Evolutionary conservation across 2,113 vertebrate genomes (phyloP), one percentile per base, ranked within the genome.

Genomic region (Amazona guildingii): DNA sequence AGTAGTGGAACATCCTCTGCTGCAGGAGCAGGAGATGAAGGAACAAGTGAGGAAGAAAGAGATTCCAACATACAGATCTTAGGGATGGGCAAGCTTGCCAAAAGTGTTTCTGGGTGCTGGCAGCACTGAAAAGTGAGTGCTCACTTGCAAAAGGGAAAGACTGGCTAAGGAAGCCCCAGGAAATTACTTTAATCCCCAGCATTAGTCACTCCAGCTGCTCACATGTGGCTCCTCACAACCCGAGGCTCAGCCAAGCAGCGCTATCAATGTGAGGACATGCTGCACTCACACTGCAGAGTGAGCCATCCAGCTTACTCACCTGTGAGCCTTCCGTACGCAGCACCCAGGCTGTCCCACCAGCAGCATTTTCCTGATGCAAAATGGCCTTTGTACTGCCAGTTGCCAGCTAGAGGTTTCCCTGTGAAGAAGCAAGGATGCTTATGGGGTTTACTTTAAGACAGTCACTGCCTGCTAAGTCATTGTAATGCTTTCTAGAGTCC

Each of bases 251-350:
- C 21, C 57, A 4, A 66, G 82, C 93, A 67, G 75, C 39, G 1
- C 41, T 0, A 13, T 17, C 19, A 59, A 28, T 4, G 4, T 21
- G 37, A 55, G 46, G 46, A 2, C 72, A 1, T n/a, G 0, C 27
- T 9, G 41, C 28, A 6, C 35, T 70, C 15, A 27, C 31, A 0
- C 52, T 4, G 52, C 39, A 4, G 74, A 29, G 54, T 21, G 77
- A 27, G 9, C 51, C 66, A 23, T 52, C 27, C 10, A 0, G 4
- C 49, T 83, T 44, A 72, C 69, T 74, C 79, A 79, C 78, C 93
- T 86, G 82, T 19, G 17, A 73, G 82, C 57, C 39, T 28, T 7
- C 66, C 18, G 7, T 0, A n/a, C 1, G 0, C 44, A 2, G n/a
- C 2, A 1, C 52, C 52, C 57, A 17, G 59, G 0, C 59, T 29